Evolutionary conservation across 1,140 invertebrate species (phyloP).

Genomic region (Eurosta solidaginis): DNA sequence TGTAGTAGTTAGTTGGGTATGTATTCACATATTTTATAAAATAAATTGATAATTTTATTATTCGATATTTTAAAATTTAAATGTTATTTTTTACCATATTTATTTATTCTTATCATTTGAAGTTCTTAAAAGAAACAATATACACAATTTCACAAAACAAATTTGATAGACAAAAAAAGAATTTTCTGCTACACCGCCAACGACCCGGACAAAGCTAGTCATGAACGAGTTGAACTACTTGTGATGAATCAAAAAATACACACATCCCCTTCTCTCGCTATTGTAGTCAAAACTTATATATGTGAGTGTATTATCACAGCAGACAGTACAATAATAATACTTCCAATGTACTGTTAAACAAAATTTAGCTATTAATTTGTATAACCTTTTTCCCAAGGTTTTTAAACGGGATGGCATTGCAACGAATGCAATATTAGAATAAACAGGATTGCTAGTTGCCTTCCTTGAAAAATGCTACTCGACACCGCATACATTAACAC

Average conservation of each 20-base stretch:
- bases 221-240: constrained; percentile 7
- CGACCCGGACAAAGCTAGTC: constrained; percentile 9
- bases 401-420: background rate
- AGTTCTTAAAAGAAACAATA: too few species aligned
- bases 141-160: background rate
- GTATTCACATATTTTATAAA: too few species aligned
- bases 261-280: background rate
- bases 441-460: constrained; percentile 15
- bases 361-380: constrained; percentile 8
- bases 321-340: background rate
- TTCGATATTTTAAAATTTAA: too few species aligned
- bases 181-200: background rate
- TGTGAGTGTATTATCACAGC: background rate
- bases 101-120: too few species aligned
- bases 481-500: background rate
- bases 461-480: constrained; percentile 13
- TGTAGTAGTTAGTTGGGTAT: too few species aligned
- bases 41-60: too few species aligned
- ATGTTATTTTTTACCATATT: too few species aligned
- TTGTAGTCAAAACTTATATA: background rate
- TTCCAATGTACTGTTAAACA: background rate
- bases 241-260: background rate
- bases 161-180: background rate
- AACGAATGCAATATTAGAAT: background rate
- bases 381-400: background rate